phyloP scores from a whole-genome alignment of 1,140 invertebrate species.

The Drosophila subobscura region DNA sequence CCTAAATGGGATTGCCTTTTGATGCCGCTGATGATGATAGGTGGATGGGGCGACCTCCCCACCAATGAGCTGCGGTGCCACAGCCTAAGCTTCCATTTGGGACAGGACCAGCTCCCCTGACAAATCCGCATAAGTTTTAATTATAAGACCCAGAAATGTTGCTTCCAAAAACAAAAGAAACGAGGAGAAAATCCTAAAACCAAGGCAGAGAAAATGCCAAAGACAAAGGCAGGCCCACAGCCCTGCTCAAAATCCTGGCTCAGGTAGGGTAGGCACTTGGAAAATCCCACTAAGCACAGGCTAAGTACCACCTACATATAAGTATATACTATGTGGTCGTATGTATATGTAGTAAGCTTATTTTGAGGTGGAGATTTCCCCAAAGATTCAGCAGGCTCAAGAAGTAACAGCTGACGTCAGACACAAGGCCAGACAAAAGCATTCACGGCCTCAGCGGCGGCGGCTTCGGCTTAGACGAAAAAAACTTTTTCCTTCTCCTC shows the following conservation, averaged over 20 bases:
- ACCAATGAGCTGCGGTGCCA: not conserved
- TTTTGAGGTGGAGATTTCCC: conserved; percentile 37
- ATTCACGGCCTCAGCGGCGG: conserved; percentile 25
- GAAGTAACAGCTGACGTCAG: conserved; percentile 58
- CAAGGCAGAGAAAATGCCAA: conserved; percentile 16
- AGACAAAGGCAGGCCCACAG: conserved; percentile 7
- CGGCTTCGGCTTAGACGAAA: conserved; percentile 60
- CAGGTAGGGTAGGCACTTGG: conserved; percentile 36
- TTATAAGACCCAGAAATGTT: conserved; percentile 53
- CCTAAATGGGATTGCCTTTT: conserved; percentile 42
- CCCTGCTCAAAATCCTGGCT: conserved; percentile 30
- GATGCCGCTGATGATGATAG: not conserved
- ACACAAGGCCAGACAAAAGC: conserved; percentile 45
- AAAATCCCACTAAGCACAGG: conserved; percentile 70
- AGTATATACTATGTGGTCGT: conserved; percentile 8
- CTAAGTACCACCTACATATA: conserved; percentile 61
- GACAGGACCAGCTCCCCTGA: not conserved
- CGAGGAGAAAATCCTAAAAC: conserved; percentile 1
- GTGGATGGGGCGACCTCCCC: no score
- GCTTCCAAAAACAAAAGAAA: conserved; percentile 2
- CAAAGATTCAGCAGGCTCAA: conserved; percentile 35
- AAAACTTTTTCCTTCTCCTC: conserved; percentile 16
- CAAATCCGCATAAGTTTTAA: conserved; percentile 69
- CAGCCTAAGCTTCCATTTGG: conserved; percentile 24
- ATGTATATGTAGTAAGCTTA: conserved; percentile 17